Percentiles rank a stretch among this genome's conserved stretches.
Conservation (phyloP, 2,888 invertebrate species). For the Diplazon laetatorius region DNA sequence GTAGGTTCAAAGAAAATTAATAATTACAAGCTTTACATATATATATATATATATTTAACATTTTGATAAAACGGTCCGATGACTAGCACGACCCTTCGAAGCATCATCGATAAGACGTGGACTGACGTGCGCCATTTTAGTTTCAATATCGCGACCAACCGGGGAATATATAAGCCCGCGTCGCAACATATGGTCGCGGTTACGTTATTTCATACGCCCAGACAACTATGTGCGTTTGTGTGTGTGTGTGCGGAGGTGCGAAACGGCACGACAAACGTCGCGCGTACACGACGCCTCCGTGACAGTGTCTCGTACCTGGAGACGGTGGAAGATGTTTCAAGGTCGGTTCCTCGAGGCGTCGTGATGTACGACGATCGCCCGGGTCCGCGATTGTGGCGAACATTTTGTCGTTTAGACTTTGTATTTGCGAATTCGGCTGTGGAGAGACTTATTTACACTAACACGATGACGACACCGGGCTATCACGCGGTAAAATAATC, state of each 20-base stretch:
- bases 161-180: conserved; percentile 35
- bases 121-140: background rate
- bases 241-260: background rate
- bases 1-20: no score
- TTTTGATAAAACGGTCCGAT: no score
- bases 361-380: conserved; percentile 59
- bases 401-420: conserved; percentile 3
- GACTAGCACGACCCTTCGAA: no score
- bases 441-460: conserved; percentile 56
- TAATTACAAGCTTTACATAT: no score
- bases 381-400: conserved; percentile 49
- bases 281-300: background rate
- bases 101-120: background rate
- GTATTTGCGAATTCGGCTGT: conserved; percentile 57
- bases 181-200: conserved; percentile 45
- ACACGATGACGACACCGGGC: conserved; percentile 22
- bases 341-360: conserved; percentile 53
- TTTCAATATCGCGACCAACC: conserved; percentile 50
- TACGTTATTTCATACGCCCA: conserved; percentile 12
- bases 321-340: conserved; percentile 56
- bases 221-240: background rate
- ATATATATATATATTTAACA: no score
- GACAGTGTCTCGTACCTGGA: conserved; percentile 52
- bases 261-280: conserved; percentile 8
- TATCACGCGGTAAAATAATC: conserved; percentile 43